Evolutionary conservation across 2,113 vertebrate genomes (phyloP), one percentile per base, ranked within the genome.

Genomic region (Pygathrix nemaeus): DNA sequence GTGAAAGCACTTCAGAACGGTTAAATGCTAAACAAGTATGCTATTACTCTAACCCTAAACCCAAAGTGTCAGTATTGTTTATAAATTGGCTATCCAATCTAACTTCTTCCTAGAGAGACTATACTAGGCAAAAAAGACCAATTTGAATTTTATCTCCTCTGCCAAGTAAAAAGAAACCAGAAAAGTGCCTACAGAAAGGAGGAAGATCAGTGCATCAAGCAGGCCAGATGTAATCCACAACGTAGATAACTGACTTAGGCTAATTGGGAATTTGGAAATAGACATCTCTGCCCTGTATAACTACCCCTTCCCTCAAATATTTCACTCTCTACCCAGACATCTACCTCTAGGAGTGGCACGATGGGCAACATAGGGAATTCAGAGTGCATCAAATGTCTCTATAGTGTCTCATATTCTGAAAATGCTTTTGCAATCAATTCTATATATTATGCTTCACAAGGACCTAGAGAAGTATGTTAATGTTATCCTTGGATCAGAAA

Each of bases 401-500:
- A 68, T 11, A 25, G 89, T 66, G 61, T 89, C 64, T 95, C 66
- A 81, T 66, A 76, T 79, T 68, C 75, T 59, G 84, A 91, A 98
- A 93, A 94, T 92, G 57, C 59, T 48, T 90, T 79, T 96, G 93
- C 18, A 78, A 92, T 94, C 78, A 88, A 55, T 90, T 97, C 97
- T 85, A 40, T 35, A 45, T 45, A 82, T 89, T 68, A 50, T 73
- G 45, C 38, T 48, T 94, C 72, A 45, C 23, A 57, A 96, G 76
- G 66, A 84, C 66, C 48, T 87, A 50, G 76, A 59, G 64, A 61
- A 93, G 52, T 89, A 92, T 90, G 55, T 90, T 96, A 97, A 90
- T 94, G 92, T 93, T 97, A 94, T 96, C 66, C 30, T 94, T 94
- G 55, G 93, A 96, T 88, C 40, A 78, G 64, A 82, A 96, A 97